Conservation (phyloP, 2,888 invertebrate genomes). For the Tetheella fluctuosa region DNA sequence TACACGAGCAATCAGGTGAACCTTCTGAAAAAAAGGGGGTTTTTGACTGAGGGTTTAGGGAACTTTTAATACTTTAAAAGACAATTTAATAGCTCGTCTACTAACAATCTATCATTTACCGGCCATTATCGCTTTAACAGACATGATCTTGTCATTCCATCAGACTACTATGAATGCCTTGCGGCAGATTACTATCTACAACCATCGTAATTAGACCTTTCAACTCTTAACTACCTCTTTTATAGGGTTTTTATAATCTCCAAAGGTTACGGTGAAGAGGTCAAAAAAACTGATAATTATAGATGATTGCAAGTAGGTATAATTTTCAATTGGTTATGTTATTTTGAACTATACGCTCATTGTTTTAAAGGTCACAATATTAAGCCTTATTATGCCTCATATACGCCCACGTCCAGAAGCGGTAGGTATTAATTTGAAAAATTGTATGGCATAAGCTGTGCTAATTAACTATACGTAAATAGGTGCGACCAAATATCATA, state of each 20-base stretch:
- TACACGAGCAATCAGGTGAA: no score
- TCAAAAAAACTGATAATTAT: slow-evolving; percentile 2
- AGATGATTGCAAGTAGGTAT: background rate
- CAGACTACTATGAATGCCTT: background rate
- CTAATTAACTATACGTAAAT: background rate
- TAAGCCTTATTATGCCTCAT: background rate
- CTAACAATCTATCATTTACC: background rate
- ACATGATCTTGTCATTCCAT: slow-evolving; percentile 6
- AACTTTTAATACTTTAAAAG: background rate
- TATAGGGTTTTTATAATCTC: background rate
- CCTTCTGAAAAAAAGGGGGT: no score
- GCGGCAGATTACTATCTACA: slow-evolving; percentile 1
- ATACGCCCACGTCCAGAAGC: background rate
- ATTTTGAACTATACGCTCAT: background rate
- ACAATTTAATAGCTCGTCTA: background rate
- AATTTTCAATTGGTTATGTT: background rate
- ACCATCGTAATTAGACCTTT: slow-evolving; percentile 2
- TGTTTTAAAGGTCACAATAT: background rate
- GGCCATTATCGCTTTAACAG: background rate
- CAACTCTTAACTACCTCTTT: slow-evolving; percentile 5
- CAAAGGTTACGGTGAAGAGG: background rate
- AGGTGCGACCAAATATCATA: background rate
- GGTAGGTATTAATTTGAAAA: background rate
- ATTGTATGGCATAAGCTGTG: background rate
- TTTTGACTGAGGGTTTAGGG: background rate